These are phyloP conservation scores for Palaemon carinicauda DNA, from an alignment of 1,140 invertebrate species.

Conservation along the genomic window DNA sequence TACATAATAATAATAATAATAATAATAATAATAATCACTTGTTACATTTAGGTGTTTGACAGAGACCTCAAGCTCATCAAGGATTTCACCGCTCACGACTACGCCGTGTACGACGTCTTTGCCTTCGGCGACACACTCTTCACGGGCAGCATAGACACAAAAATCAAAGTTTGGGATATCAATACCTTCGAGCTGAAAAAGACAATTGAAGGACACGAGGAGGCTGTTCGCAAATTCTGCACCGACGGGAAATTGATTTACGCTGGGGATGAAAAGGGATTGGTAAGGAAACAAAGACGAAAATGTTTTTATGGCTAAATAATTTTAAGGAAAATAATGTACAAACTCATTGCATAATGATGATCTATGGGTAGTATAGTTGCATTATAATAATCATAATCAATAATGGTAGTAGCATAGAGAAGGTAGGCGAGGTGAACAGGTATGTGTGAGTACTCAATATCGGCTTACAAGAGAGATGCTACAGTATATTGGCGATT, in stretches of 20 bases:
- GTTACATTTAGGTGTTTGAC: not conserved
- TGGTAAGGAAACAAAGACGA: not conserved
- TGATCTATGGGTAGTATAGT: no score
- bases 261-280: conserved; percentile 38
- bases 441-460: no score
- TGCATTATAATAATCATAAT: no score
- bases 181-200: conserved; percentile 4
- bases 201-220: not conserved
- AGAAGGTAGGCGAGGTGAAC: no score
- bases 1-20: not conserved
- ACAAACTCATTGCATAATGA: no score
- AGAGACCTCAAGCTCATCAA: not conserved
- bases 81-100: conserved; percentile 30
- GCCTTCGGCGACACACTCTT: conserved; percentile 23
- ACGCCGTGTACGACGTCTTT: conserved; percentile 17
- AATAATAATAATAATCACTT: not conserved
- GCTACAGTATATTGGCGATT: no score
- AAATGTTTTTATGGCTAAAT: no score
- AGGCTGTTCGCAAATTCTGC: conserved; percentile 13
- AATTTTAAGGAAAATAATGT: no score
- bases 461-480: no score
- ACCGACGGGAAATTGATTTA: conserved; percentile 19
- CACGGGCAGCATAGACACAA: conserved; percentile 10
- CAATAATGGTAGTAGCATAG: no score
- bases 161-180: conserved; percentile 20